phyloP scores from a whole-genome alignment of 2,888 invertebrate genomes.

The Calliopum simillimum region DNA sequence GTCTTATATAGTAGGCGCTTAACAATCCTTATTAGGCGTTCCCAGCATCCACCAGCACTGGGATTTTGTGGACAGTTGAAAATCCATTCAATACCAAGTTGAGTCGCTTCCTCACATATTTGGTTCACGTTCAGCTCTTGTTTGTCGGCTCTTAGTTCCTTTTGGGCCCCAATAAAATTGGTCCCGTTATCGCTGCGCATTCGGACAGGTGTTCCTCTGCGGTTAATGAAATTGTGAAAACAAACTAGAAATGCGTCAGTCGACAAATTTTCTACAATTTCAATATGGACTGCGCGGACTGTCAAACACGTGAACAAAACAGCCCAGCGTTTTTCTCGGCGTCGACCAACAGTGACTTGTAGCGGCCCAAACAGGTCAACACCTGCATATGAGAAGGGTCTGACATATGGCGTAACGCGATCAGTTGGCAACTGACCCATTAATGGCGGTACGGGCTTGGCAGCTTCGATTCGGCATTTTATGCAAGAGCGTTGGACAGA shows the following conservation, averaged over 20 bases:
- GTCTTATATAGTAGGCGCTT: conserved; percentile 32
- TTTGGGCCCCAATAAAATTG: conserved; percentile 27
- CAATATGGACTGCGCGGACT: conserved; percentile 39
- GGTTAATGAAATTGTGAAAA: conserved; percentile 43
- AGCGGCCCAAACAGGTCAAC: conserved; percentile 11
- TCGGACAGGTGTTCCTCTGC: conserved; percentile 38
- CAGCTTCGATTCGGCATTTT: conserved; percentile 18
- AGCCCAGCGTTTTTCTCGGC: conserved; percentile 4
- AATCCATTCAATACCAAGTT: conserved; percentile 35
- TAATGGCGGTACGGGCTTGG: conserved; percentile 33
- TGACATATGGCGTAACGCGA: not conserved
- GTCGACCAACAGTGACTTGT: conserved; percentile 1
- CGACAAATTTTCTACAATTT: conserved; percentile 40
- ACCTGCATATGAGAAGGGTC: conserved; percentile 9
- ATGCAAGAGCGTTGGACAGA: conserved; percentile 19
- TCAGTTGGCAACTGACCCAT: conserved; percentile 5
- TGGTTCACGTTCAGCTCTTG: conserved; percentile 34
- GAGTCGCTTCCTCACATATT: conserved; percentile 23
- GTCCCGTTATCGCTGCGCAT: conserved; percentile 42
- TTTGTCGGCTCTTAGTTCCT: conserved; percentile 28
- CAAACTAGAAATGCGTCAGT: conserved; percentile 43
- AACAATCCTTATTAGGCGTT: conserved; percentile 36
- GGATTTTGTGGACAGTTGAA: conserved; percentile 41
- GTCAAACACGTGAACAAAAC: not conserved
- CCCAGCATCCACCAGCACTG: conserved; percentile 49